Evolutionary conservation across 1,140 invertebrate genomes (phyloP).

Genomic region (Zaprionus davidi): DNA sequence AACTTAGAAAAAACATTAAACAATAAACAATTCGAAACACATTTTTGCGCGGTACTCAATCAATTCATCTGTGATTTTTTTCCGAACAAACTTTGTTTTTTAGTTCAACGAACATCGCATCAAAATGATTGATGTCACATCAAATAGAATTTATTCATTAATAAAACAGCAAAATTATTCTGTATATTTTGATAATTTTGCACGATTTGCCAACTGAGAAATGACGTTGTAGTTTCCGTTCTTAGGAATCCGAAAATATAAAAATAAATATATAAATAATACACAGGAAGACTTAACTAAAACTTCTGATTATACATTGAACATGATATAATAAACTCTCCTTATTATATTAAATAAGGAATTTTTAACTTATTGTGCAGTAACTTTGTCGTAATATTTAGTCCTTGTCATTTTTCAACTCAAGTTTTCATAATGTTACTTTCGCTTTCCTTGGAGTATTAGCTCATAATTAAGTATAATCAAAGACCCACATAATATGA

Average conservation of each 20-base stretch:
- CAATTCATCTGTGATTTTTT: constrained; percentile 22
- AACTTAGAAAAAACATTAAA: constrained; percentile 14
- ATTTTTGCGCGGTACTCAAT: constrained; percentile 18
- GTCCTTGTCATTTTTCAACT: no score
- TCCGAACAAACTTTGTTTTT: constrained; percentile 10
- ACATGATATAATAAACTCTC: no score
- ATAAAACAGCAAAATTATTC: constrained; percentile 16
- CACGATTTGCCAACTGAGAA: not conserved
- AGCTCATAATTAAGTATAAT: constrained; percentile 8
- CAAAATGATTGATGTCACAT: constrained; percentile 45
- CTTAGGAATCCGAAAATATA: not conserved
- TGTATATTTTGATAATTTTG: constrained; percentile 1
- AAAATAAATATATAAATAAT: no score
- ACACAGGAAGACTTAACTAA: not conserved
- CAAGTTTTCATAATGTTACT: not conserved
- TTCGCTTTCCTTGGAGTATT: constrained; percentile 15
- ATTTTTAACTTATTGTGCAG: no score
- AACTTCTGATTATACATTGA: not conserved
- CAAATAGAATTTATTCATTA: constrained; percentile 22
- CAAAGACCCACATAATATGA: not conserved
- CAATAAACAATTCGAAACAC: constrained; percentile 2
- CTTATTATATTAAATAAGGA: no score
- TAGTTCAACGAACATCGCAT: constrained; percentile 6
- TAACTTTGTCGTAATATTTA: no score
- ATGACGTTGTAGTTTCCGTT: not conserved